Evolutionary conservation across 2,888 invertebrate genomes (phyloP), one percentile per base, ranked within the genome.

Genomic region (Noctua fimbriata): DNA sequence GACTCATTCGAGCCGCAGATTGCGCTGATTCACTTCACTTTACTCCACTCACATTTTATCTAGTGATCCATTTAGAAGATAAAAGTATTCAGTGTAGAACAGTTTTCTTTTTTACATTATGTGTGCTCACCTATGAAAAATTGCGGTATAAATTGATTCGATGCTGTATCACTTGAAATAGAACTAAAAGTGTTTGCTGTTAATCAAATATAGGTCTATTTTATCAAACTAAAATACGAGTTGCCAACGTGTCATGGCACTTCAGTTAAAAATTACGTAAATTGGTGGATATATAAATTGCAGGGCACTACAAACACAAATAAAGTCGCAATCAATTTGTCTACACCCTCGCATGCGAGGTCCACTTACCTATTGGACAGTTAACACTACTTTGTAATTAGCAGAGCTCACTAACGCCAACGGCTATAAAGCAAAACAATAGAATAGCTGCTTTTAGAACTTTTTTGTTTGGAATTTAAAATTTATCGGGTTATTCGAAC

Each of bases 11-110:
- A 90, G 87, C 88, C 90, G 82, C 92, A 93, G 93, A 95, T 94
- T 94, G 93, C 94, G 91, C 89, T 93, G 93, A 94, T 95, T 95
- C 94, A 94, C 93, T 93, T 91, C 91, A 91, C 92, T 93, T 93
- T 92, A 89, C 89, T 90, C 86, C 90, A 90, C 90, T 93, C 88
- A 89, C 89, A 90, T 91, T 93, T 91, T 90, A 91, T 90, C 89
- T 88, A 87, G 88, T 87, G 89, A 89, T 90, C 89, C 87, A 89
- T 89, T 91, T 89, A 83, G 79, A 77, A 84, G 75, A 85, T 84
- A 87, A 85, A 32, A 82, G 76, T 83, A 76, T 84, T 82, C 73
- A 83, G 66, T 82, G 52, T 84, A 67, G 83, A 84, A 84, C 81
- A 78, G 32, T 67, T 67, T 81, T 80, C 82, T 83, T 58, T 78